These are phyloP conservation scores for Dendrocincla fuliginosa DNA, from an alignment of 2,797 vertebrate species.

Conservation along the genomic window DNA sequence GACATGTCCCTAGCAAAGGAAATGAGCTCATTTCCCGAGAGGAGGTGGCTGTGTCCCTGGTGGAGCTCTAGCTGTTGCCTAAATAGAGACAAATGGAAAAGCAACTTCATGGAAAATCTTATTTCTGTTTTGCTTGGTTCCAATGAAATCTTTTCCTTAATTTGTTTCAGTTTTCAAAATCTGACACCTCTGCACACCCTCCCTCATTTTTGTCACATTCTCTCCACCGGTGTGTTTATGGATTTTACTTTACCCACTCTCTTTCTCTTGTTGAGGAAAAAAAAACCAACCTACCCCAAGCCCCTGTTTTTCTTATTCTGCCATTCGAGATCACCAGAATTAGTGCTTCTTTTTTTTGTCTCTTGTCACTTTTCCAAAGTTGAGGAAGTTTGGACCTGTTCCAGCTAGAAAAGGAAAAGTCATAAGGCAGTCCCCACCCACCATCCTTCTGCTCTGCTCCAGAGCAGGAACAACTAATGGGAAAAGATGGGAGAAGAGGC, in stretches of 20 bases:
- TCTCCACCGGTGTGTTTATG: not conserved
- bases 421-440: constrained; percentile 58
- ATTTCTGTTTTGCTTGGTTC: not conserved
- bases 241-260: not conserved
- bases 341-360: not conserved
- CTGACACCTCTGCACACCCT: not conserved
- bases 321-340: constrained; percentile 17
- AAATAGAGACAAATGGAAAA: not conserved
- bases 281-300: not conserved
- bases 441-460: constrained; percentile 44
- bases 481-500: constrained; percentile 10
- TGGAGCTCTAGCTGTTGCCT: not conserved
- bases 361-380: constrained; percentile 54
- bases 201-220: not conserved
- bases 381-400: constrained; percentile 39
- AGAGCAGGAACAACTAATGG: constrained; percentile 5
- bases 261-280: not conserved
- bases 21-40: not conserved
- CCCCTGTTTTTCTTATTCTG: not conserved
- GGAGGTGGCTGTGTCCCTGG: not conserved
- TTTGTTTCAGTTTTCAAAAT: not conserved
- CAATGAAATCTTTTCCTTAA: not conserved
- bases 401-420: constrained; percentile 57
- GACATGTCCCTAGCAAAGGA: not conserved
- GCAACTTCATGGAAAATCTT: not conserved